Conservation (phyloP, 2,113 vertebrate species). For the Formicarius rufipectus region DNA sequence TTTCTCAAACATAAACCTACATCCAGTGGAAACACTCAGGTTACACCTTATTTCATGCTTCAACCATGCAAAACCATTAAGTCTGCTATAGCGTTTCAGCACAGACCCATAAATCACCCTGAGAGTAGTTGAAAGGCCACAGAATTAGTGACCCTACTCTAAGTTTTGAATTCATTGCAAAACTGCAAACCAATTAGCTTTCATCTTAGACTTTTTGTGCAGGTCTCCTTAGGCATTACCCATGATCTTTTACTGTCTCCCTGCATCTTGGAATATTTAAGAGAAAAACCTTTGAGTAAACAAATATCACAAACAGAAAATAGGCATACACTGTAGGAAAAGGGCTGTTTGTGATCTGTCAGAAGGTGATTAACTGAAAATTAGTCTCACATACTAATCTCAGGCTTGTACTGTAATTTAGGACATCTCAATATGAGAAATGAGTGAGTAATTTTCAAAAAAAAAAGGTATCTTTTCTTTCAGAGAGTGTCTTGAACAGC, state of each 20-base stretch:
- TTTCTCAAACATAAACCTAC: neutral
- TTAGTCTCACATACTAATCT: neutral
- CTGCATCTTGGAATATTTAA: neutral
- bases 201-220: neutral
- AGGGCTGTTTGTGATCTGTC: neutral
- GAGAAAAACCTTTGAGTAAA: neutral
- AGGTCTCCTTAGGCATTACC: neutral
- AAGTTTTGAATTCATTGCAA: constrained; percentile 12
- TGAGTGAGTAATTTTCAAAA: neutral
- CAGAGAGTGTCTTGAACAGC: neutral
- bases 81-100: constrained; percentile 28
- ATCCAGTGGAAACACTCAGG: neutral
- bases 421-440: neutral
- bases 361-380: neutral
- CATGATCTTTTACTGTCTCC: neutral
- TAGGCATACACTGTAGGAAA: neutral
- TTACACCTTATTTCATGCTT: constrained; percentile 51
- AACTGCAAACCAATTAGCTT: neutral
- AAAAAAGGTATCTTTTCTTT: neutral
- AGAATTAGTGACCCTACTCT: constrained; percentile 35
- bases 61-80: constrained; percentile 47
- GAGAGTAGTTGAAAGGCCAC: neutral
- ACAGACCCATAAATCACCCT: constrained; percentile 34
- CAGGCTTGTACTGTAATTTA: neutral
- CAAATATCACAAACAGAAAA: neutral